Base-by-base conservation (phyloP, 1,140 invertebrate genomes). In the Drosophila kanapiae region DNA sequence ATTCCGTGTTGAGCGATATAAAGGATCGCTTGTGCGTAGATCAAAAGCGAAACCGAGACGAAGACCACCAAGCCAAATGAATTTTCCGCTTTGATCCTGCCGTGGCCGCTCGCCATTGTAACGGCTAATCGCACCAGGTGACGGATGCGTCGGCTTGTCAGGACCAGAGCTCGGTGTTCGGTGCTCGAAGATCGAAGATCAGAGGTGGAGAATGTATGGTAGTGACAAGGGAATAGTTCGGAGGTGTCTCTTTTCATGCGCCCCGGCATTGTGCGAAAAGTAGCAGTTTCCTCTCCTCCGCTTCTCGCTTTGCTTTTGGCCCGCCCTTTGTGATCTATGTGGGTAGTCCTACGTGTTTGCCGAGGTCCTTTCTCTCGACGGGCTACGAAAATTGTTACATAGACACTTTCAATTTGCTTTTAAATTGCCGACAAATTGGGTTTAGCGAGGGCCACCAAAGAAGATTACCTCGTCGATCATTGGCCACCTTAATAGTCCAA, bases 11-110 rank as follows among this genome's bases (percentile, higher is more conserved):
- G 53, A 61, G 53, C 63, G 45, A 65, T 70, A 71, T 51, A 75
- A 85, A 60, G 51, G 62, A 77, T 57, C 67, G 67, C 48, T 90
- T 85, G 81, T 75, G 77, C 53, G 48, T 43, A 90, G 64, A 90
- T 90, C 78, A 90, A 90, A 88, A 75, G 75, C 63, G 58, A 64
- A 51, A 82, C 80, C 80, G 70, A 83, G 69, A 75, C 81, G 69
- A 91, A 91, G 91, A 92, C 91, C 91, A 91, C 90, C 91, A 92
- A 91, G 86, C 70, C 77, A 77, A 92, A 92, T 92, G 78, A 79
- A 87, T 91, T 92, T 91, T 87, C 91, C 78, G 78, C 91, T 92
- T 92, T 92, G 91, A 92, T 92, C 75, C 81, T 78, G 83, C 91
- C 91, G 91, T 91, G 68, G 82, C 91, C 78, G 88, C 61, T 51